Evolutionary conservation across 2,113 vertebrate species (phyloP).

Genomic region (Salvelinus sp.): DNA sequence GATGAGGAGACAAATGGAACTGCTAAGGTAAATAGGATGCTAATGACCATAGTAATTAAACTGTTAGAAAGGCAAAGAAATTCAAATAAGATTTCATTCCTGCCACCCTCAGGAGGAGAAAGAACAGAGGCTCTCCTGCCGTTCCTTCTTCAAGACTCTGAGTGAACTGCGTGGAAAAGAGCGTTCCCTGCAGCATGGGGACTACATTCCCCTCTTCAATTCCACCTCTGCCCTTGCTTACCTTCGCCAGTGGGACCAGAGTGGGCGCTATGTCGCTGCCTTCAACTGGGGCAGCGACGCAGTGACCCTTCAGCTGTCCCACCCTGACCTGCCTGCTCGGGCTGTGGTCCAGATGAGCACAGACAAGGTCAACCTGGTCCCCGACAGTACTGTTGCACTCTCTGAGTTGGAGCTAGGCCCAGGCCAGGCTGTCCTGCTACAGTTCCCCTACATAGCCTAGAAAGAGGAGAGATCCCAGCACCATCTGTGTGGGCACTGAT

Average conservation of each 20-base stretch:
- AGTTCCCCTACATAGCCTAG: conserved; percentile 72
- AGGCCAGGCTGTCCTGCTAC: conserved; percentile 72
- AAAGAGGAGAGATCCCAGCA: background rate
- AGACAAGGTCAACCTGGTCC: background rate
- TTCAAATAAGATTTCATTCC: background rate
- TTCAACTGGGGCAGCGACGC: conserved; percentile 71
- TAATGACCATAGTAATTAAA: background rate
- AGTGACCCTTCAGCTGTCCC: background rate
- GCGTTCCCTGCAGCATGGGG: conserved; percentile 79
- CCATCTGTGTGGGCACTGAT: background rate
- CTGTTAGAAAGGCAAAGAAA: background rate
- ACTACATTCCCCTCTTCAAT: conserved; percentile 56
- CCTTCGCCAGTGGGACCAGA: conserved; percentile 85
- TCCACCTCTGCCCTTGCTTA: conserved; percentile 61
- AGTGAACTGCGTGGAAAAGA: conserved; percentile 76
- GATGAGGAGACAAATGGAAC: conserved; percentile 51
- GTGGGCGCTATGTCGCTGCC: conserved; percentile 72
- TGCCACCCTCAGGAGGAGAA: conserved; percentile 58
- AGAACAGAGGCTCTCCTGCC: conserved; percentile 25
- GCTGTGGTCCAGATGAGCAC: conserved; percentile 71
- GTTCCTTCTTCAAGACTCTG: conserved; percentile 63
- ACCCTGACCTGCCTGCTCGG: conserved; percentile 40
- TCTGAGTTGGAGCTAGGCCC: conserved; percentile 58
- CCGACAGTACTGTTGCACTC: conserved; percentile 43
- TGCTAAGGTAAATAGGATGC: conserved; percentile 50